phyloP scores from a whole-genome alignment of 1,140 invertebrate species.

The Drosophila micromelanica region DNA sequence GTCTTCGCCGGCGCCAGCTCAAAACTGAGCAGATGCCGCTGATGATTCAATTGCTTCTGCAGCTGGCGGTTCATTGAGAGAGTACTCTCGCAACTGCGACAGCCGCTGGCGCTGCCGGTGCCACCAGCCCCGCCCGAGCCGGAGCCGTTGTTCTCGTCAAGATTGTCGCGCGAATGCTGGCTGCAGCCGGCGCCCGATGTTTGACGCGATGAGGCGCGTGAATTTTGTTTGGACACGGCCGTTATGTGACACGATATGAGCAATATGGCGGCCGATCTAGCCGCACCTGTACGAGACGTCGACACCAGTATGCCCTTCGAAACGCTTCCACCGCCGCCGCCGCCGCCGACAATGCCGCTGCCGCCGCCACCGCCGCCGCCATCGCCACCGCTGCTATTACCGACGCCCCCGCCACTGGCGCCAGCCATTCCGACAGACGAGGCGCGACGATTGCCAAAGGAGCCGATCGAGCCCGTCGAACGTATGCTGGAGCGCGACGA shows the following conservation, averaged over 20 bases:
- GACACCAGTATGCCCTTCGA: conserved; percentile 88
- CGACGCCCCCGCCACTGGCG: conserved; percentile 61
- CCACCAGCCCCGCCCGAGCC: conserved; percentile 35
- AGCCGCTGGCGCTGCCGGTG: conserved; percentile 58
- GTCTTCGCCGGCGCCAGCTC: conserved; percentile 81
- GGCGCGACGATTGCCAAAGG: conserved; percentile 86
- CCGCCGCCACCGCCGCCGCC: conserved; percentile 83
- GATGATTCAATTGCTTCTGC: conserved; percentile 84
- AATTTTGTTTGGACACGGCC: conserved; percentile 84
- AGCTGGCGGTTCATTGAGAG: conserved; percentile 83
- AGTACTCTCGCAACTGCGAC: conserved; percentile 82
- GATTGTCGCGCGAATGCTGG: conserved; percentile 81
- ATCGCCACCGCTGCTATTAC: conserved; percentile 57
- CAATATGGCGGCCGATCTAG: conserved; percentile 94
- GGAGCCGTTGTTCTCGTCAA: conserved; percentile 63
- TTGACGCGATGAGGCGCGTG: conserved; percentile 75
- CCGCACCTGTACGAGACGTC: conserved; percentile 93
- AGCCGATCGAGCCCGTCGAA: conserved; percentile 87
- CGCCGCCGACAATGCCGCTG: conserved; percentile 30
- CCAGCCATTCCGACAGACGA: conserved; percentile 86
- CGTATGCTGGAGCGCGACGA: conserved; percentile 89
- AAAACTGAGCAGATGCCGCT: conserved; percentile 83
- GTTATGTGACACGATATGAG: conserved; percentile 93
- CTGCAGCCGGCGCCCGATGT: conserved; percentile 82
- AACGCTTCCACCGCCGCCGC: conserved; percentile 55